Percentiles rank a stretch among this genome's conserved stretches.
These are phyloP conservation scores for Pipra filicauda DNA, from an alignment of 2,113 vertebrate genomes.

Conservation along the genomic window DNA sequence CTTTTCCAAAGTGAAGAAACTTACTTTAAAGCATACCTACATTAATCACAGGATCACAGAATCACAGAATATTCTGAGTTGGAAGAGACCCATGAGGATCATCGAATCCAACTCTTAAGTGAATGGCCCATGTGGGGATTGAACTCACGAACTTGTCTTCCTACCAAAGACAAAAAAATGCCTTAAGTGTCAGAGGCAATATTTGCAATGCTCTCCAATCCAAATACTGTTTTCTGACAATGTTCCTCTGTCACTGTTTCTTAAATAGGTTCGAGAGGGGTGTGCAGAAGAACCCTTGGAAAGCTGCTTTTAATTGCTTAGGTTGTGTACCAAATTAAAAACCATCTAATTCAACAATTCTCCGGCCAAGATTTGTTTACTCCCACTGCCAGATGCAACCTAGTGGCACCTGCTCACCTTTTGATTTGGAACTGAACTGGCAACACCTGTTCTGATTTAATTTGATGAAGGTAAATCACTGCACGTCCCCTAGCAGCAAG, in stretches of 20 bases:
- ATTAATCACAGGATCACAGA: neutral
- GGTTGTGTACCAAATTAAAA: slow-evolving; percentile 22
- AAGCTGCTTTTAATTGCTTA: slow-evolving; percentile 10
- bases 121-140: too few species aligned
- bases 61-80: neutral
- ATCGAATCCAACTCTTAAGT: fast-evolving
- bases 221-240: neutral
- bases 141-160: neutral
- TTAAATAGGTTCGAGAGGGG: neutral
- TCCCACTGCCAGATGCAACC: slow-evolving; percentile 30
- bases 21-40: neutral
- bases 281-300: neutral
- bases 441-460: slow-evolving; percentile 62
- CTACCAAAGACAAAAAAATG: neutral
- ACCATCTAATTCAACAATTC: neutral
- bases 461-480: slow-evolving; percentile 46
- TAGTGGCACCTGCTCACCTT: slow-evolving; percentile 53
- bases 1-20: neutral
- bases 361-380: slow-evolving; percentile 17
- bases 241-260: neutral
- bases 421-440: slow-evolving; percentile 12
- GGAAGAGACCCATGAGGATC: neutral
- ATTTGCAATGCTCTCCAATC: neutral
- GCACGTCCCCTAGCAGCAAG: slow-evolving; percentile 11
- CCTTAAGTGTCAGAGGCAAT: neutral